Evolutionary conservation across 2,113 vertebrate genomes (phyloP).

Genomic region (Mirza zaza): DNA sequence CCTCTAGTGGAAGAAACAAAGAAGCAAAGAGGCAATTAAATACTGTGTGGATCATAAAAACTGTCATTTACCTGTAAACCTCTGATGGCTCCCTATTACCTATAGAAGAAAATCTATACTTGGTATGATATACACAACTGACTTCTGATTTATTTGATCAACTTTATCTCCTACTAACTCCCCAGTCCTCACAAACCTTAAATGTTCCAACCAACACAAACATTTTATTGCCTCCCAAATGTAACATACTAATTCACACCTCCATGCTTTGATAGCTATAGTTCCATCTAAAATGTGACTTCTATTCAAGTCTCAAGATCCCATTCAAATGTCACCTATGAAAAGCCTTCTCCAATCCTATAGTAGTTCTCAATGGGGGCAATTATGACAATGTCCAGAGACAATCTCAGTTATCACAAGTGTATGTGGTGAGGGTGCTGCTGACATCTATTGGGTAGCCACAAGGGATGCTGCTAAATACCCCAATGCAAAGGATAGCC

Average conservation of each 20-base stretch:
- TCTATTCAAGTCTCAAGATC: neutral
- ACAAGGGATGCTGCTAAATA: neutral
- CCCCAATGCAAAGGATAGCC: neutral
- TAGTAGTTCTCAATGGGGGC: neutral
- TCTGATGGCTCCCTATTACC: neutral
- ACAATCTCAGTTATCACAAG: neutral
- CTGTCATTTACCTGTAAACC: neutral
- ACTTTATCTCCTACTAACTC: neutral
- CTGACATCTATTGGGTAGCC: neutral
- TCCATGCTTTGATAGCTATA: neutral
- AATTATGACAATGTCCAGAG: neutral
- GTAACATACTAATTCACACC: neutral
- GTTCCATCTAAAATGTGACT: neutral
- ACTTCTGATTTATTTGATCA: neutral
- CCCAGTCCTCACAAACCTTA: neutral
- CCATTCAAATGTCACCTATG: neutral
- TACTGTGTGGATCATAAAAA: neutral
- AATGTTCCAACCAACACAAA: neutral
- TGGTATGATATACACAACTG: neutral
- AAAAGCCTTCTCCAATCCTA: neutral
- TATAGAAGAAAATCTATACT: neutral
- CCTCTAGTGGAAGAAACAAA: neutral
- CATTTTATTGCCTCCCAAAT: neutral
- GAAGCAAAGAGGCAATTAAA: conserved; percentile 2
- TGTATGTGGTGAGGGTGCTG: neutral